Base-by-base conservation (phyloP, 2,888 invertebrate species). In the Seladonia tumulorum region DNA sequence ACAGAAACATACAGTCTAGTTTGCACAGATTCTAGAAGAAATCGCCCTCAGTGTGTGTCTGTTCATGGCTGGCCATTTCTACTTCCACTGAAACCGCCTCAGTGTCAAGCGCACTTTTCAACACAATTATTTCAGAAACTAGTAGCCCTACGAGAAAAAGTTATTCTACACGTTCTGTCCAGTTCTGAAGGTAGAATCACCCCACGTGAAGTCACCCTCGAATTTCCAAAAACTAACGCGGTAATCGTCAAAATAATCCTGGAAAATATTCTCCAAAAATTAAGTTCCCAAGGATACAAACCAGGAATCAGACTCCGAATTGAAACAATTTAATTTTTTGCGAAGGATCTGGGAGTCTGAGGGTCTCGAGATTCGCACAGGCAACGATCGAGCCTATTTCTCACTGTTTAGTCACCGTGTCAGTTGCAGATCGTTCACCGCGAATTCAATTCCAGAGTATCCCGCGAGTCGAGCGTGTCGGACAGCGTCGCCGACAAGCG, bases 391-490 rank as follows among this genome's bases (percentile, higher is more conserved):
- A 12, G 39, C 2, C 12, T 12, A n/a, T 68, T 18, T 68, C 68
- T 42, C 35, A 10, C 42, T 68, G 68, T 68, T 39, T n/a, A 68
- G 22, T n/a, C 68, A n/a, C n/a, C n/a, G 68, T 68, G 68, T 39
- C 68, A 68, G 68, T n/a, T 22, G 12, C 42, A 39, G 42, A 42
- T 66, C 35, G 66, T 22, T 68, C 68, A 42, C 68, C 68, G 39
- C 22, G 35, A 68, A 71, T 71, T 45, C 45, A 42, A 71, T 45
- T 42, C 42, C 71, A 7, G 71, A 45, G 71, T 45, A 71, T 71
- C 25, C 16, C 16, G n/a, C 71, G 75, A 75, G 35, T 42, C 71
- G 71, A 71, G 71, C 71, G 71, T 70, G 70, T 39, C 70, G 22
- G 22, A 70, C 39, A 70, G 63, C 53, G n/a, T 53, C 53, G 29